phyloP scores from a whole-genome alignment of 2,888 invertebrate species.

The Tetragonisca angustula region DNA sequence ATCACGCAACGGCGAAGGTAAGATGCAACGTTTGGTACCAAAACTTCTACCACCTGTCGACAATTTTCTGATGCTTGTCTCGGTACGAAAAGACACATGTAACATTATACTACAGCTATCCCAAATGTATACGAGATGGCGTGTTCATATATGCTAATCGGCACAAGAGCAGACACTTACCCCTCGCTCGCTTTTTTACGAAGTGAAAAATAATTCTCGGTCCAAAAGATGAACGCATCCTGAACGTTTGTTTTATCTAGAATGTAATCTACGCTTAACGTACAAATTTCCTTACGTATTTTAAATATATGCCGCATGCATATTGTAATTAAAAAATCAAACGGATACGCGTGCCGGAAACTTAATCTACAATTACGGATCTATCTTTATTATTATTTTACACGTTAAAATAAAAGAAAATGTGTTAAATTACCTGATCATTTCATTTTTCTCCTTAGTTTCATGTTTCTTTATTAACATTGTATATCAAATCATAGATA shows the following conservation, averaged over 20 bases:
- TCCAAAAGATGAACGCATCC: slow-evolving; percentile 20
- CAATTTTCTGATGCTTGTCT: slow-evolving; percentile 78
- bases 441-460: background rate
- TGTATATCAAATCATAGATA: background rate
- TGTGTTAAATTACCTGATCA: background rate
- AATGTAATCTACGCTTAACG: slow-evolving; percentile 28
- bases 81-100: slow-evolving; percentile 65
- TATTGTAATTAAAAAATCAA: slow-evolving; percentile 26
- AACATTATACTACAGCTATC: slow-evolving; percentile 58
- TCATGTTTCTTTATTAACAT: background rate
- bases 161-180: slow-evolving; percentile 39
- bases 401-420: slow-evolving; percentile 1
- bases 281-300: slow-evolving; percentile 1
- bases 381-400: slow-evolving; percentile 2
- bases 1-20: slow-evolving; percentile 37
- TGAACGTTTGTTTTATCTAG: slow-evolving; percentile 22
- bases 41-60: slow-evolving; percentile 71
- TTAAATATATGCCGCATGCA: background rate
- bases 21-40: slow-evolving; percentile 48
- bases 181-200: slow-evolving; percentile 24
- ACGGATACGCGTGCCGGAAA: background rate
- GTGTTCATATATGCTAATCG: slow-evolving; percentile 76
- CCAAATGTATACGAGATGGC: slow-evolving; percentile 64
- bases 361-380: slow-evolving; percentile 7
- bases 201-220: slow-evolving; percentile 61